phyloP scores from a whole-genome alignment of 92 coral and sea anemone genomes.

The Paramuricea clavata region DNA sequence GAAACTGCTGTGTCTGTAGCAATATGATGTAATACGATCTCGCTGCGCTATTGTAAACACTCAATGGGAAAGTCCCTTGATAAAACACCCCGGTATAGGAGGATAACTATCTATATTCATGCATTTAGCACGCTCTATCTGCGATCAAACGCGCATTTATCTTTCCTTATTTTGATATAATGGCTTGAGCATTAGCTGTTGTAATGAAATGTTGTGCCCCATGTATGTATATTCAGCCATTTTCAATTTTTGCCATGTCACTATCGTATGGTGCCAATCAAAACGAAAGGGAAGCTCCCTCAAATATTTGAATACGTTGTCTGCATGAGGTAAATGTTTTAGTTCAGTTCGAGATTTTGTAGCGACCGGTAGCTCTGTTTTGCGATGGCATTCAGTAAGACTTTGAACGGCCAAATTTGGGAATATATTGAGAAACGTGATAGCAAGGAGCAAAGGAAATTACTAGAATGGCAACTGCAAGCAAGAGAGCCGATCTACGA shows the following conservation, averaged over 20 bases:
- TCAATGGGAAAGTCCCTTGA: no score
- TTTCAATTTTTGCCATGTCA: no score
- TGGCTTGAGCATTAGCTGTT: no score
- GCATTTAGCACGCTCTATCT: not conserved
- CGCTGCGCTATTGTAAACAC: no score
- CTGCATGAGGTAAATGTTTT: not conserved
- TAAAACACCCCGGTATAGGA: no score
- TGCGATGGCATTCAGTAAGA: not conserved
- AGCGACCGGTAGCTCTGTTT: not conserved
- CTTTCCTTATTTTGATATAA: no score
- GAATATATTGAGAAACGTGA: not conserved
- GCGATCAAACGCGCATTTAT: no score
- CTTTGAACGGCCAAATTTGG: not conserved
- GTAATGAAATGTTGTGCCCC: no score
- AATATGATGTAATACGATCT: no score
- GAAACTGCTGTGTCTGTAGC: no score
- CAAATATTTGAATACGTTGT: not conserved
- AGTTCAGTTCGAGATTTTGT: not conserved
- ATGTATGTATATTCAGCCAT: no score
- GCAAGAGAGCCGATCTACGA: constrained; percentile 43
- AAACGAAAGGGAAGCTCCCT: not conserved
- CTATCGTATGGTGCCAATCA: no score
- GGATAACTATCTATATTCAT: not conserved
- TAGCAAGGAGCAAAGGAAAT: not conserved
- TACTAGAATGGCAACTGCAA: constrained; percentile 53